A percentile compares a stretch with the other conserved stretches of the same genome.
These are phyloP conservation scores for Parauchenoglanis punctatus DNA, from an alignment of 2,797 vertebrate species.

Conservation along the genomic window DNA sequence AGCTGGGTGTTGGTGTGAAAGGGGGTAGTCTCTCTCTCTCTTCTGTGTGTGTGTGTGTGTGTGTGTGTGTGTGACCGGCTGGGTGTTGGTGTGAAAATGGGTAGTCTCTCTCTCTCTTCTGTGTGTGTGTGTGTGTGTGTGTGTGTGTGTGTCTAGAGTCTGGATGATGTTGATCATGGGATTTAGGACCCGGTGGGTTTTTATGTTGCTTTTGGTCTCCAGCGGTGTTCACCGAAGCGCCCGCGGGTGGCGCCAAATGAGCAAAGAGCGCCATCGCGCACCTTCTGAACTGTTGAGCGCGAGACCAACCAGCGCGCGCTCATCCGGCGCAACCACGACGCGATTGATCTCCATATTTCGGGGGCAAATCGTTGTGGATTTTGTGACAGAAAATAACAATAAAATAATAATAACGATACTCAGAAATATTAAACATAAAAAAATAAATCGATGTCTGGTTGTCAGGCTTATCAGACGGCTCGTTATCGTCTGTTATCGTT, in stretches of 20 bases:
- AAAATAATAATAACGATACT: not conserved
- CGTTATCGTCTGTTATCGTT: not conserved
- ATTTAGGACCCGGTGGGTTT: constrained; percentile 19
- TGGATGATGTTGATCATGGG: constrained; percentile 12
- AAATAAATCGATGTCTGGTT: not conserved
- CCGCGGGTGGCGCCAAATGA: constrained; percentile 83
- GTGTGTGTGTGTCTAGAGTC: not conserved
- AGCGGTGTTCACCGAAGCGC: constrained; percentile 61
- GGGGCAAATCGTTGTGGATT: not conserved
- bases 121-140: not conserved
- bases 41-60: not conserved
- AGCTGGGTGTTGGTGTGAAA: no score
- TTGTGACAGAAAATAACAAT: not conserved
- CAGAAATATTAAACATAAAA: not conserved
- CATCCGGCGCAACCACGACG: not conserved
- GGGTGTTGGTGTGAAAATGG: no score
- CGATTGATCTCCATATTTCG: not conserved
- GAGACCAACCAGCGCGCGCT: constrained; percentile 20
- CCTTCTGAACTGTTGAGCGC: constrained; percentile 56
- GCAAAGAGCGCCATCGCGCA: constrained; percentile 63
- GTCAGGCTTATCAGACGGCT: not conserved
- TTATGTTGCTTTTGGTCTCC: not conserved
- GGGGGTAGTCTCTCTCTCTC: no score
- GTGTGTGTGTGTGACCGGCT: not conserved
- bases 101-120: no score